These are phyloP conservation scores for Girardinus metallicus DNA, from an alignment of 2,797 vertebrate species.

Conservation along the genomic window DNA sequence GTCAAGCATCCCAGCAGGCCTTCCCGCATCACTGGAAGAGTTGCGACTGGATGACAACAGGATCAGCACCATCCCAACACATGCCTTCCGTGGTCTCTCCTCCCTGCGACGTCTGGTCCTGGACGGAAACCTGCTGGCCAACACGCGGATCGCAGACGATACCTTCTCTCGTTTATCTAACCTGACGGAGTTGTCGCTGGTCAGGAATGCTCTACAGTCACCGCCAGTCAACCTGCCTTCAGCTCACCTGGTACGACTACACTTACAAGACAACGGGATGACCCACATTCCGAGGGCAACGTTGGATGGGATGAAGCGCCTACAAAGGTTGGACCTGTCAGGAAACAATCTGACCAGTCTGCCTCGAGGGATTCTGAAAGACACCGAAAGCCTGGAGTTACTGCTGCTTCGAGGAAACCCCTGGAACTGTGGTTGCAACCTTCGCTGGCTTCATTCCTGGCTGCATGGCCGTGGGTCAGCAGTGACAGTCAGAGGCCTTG, in stretches of 20 bases:
- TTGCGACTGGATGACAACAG: slow-evolving; percentile 93
- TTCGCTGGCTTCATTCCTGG: slow-evolving; percentile 94
- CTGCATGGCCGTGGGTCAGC: slow-evolving; percentile 83
- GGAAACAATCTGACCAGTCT: slow-evolving; percentile 96
- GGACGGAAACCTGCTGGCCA: slow-evolving; percentile 94
- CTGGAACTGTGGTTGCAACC: slow-evolving; percentile 94
- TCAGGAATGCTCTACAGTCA: slow-evolving; percentile 89
- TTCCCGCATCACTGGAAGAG: slow-evolving; percentile 92
- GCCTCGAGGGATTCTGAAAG: slow-evolving; percentile 90
- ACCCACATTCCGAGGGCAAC: slow-evolving; percentile 89
- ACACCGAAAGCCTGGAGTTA: slow-evolving; percentile 88
- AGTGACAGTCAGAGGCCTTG: slow-evolving; percentile 89
- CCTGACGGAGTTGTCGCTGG: slow-evolving; percentile 92
- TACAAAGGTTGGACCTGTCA: slow-evolving; percentile 92
- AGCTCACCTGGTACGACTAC: slow-evolving; percentile 86
- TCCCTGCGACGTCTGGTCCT: slow-evolving; percentile 90
- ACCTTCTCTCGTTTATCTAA: slow-evolving; percentile 89
- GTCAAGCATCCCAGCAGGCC: slow-evolving; percentile 91
- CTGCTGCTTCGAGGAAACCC: slow-evolving; percentile 91
- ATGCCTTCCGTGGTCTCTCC: slow-evolving; percentile 91
- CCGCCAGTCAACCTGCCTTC: slow-evolving; percentile 90
- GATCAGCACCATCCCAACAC: slow-evolving; percentile 92
- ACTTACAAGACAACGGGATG: slow-evolving; percentile 94
- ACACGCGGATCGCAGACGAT: slow-evolving; percentile 94
- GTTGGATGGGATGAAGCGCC: slow-evolving; percentile 85